Evolutionary conservation across 2,888 invertebrate species (phyloP), one percentile per base, ranked within the genome.

Genomic region (Pollenia angustigena): DNA sequence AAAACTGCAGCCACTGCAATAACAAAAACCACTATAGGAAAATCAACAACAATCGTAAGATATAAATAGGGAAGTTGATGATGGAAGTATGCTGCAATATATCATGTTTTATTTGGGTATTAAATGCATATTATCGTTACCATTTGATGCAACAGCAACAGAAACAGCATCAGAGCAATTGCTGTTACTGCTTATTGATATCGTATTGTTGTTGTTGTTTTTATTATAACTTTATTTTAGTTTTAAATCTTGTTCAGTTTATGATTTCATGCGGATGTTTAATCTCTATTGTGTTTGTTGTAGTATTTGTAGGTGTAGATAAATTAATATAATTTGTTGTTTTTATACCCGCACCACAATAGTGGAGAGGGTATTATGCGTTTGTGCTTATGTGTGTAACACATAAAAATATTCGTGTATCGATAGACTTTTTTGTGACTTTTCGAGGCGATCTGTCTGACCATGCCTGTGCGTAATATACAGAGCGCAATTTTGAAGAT

Each of bases 251-350:
- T 84, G 86, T 87, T 87, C 50, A 46, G 84, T 81, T 84, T 88
- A 75, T 85, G 79, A 72, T 81, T 81, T 84, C 66, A 81, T 68
- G 79, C 84, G 83, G 83, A 86, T 85, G 88, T 54, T 72, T 23
- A 32, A 9, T 4, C 18, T 18, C 42, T 12, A 16, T 18, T 83
- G 52, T 72, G 58, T 11, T 72, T 78, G 62, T 68, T 86, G 69
- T n/a, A n/a, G n/a, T n/a, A n/a, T n/a, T 87, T 83, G 86, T 81
- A 84, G 83, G 83, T 81, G 86, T 84, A 62, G 52, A 85, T 50
- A 82, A 76, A 78, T 84, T 72, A 84, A 81, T 81, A 69, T 74
- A 54, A 74, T 60, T 72, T 48, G n/a, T 40, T 14, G 23, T 66
- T 69, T 23, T 42, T 32, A 32, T 32, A 32, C 32, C 32, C 32